Evolutionary conservation across 2,797 vertebrate species (phyloP).

Genomic region (Natrix natrix): DNA sequence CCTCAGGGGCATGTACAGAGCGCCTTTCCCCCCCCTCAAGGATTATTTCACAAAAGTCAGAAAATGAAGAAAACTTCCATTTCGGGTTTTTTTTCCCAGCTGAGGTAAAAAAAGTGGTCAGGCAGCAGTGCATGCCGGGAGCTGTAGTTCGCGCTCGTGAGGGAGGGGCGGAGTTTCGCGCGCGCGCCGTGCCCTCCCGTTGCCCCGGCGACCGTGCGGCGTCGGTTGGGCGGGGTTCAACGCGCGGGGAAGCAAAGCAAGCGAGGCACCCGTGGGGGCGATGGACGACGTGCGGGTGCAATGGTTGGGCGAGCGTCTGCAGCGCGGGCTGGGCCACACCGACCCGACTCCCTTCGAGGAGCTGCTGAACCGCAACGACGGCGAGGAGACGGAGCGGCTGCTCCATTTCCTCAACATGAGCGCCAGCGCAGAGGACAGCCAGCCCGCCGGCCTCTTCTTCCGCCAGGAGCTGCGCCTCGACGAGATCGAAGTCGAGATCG

Average conservation of each 20-base stretch:
- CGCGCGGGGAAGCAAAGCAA: background rate
- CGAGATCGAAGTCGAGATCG: constrained; percentile 66
- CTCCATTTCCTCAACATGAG: constrained; percentile 72
- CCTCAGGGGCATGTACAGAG: background rate
- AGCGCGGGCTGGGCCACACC: constrained; percentile 65
- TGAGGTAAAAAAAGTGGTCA: background rate
- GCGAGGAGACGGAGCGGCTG: constrained; percentile 69
- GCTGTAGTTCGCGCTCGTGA: background rate
- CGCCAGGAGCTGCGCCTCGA: constrained; percentile 65
- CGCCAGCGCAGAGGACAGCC: constrained; percentile 52
- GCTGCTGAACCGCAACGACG: constrained; percentile 75
- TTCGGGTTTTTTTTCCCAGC: background rate
- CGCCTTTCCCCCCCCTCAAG: background rate
- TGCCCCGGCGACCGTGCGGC: background rate
- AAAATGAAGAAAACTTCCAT: no score
- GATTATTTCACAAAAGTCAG: no score
- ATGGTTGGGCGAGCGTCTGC: constrained; percentile 81
- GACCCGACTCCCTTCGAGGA: constrained; percentile 78
- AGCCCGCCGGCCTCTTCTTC: constrained; percentile 66
- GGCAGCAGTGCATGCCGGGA: background rate
- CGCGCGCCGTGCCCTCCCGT: fast-evolving
- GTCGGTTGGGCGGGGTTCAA: constrained; percentile 7
- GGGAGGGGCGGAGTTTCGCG: background rate
- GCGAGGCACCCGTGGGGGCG: background rate
- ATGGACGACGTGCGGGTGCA: constrained; percentile 83